Base-by-base conservation (phyloP, 2,888 invertebrate species). In the Prosopocoilus inquinatus region DNA sequence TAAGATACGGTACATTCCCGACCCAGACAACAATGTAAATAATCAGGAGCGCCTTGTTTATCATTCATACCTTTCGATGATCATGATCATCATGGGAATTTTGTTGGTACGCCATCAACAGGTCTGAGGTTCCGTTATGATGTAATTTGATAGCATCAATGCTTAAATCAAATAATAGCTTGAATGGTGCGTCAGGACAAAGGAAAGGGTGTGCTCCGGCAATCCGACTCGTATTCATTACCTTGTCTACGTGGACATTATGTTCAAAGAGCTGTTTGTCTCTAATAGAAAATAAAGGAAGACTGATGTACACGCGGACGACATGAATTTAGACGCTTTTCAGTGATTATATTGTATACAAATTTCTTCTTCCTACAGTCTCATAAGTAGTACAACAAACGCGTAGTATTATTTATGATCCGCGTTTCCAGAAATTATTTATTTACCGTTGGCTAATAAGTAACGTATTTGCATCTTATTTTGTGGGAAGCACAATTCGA, bases 141-240 rank as follows among this genome's bases (percentile, higher is more conserved):
- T 32, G 47, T 47, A 47, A 47, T 47, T 47, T 47, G 47, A 47
- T 47, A 47, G 32, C 47, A 47, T 47, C 47, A 47, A 33, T 47
- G 47, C 34, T 47, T 34, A 47, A 47, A 47, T 47, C 47, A 47
- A 47, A 47, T 47, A 47, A 47, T 47, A 32, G 47, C 33, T n/a
- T 32, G 12, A 34, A 47, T 47, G 47, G 34, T 47, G 11, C 47
- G 13, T 34, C 15, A 35, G 34, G 34, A 47, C 47, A 47, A 47
- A 47, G 47, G 33, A 47, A 47, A 47, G 47, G 47, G 47, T 47
- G 47, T 34, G 47, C 35, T 47, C 47, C 12, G 16, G 34, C 13
- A 15, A 47, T 47, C 47, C 33, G 33, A 34, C 13, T 34, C 15
- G 33, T 34, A 47, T 47, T 47, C 47, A 47, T 47, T 47, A 47